A percentile compares a stretch with the other conserved stretches of the same genome.
These are phyloP conservation scores for Diarsia dahlii DNA, from an alignment of 2,888 invertebrate genomes.

Conservation along the genomic window DNA sequence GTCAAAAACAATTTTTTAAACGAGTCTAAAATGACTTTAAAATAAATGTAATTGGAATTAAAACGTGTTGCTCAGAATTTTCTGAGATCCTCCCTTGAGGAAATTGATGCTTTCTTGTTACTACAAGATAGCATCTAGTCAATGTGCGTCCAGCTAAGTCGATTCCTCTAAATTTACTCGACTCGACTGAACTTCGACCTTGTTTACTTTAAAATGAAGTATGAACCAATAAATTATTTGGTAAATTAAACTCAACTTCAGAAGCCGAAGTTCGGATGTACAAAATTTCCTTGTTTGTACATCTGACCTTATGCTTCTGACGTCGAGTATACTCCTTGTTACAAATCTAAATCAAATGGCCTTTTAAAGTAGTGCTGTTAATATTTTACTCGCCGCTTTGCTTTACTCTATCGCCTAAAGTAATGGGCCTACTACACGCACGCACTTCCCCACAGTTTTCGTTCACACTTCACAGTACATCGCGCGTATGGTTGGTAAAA, in stretches of 20 bases:
- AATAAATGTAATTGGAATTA: constrained; percentile 26
- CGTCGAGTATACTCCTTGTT: too few relatives aligned
- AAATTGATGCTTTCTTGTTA: background rate
- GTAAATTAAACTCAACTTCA: background rate
- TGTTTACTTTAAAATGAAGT: background rate
- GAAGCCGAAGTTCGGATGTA: too few relatives aligned
- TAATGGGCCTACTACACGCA: too few relatives aligned
- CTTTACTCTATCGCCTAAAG: too few relatives aligned
- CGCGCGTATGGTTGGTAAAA: too few relatives aligned
- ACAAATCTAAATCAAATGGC: too few relatives aligned
- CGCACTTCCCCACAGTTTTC: too few relatives aligned
- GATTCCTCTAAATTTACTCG: background rate
- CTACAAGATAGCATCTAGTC: background rate
- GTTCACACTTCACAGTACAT: too few relatives aligned
- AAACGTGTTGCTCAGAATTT: background rate
- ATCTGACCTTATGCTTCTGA: too few relatives aligned
- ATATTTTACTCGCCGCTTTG: too few relatives aligned
- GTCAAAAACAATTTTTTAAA: background rate
- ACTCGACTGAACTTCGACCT: background rate
- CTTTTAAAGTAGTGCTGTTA: too few relatives aligned
- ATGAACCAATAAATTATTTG: background rate
- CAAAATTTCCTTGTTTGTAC: too few relatives aligned
- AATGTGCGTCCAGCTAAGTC: background rate
- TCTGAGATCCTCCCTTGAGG: background rate
- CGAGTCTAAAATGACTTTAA: constrained; percentile 19